A percentile compares a stretch with the other conserved stretches of the same genome.
These are phyloP conservation scores for Corydoras sp. DNA, from an alignment of 2,113 vertebrate genomes.

Conservation along the genomic window DNA sequence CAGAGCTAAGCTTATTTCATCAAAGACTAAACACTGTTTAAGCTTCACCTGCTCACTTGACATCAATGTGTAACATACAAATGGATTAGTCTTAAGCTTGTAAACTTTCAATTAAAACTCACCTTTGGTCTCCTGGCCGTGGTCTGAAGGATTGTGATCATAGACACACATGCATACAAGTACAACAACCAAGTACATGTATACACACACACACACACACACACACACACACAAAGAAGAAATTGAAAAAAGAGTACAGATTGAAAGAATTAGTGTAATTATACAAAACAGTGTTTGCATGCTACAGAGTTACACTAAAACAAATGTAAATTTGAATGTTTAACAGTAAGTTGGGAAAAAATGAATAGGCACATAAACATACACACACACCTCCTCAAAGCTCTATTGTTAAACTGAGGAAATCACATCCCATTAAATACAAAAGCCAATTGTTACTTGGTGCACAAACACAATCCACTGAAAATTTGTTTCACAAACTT, in stretches of 20 bases:
- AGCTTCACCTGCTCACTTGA: background rate
- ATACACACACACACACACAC: constrained; percentile 46
- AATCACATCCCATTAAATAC: constrained; percentile 18
- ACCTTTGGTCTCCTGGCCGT: constrained; percentile 86
- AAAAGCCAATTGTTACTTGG: constrained; percentile 20
- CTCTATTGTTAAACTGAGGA: constrained; percentile 46
- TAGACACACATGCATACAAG: constrained; percentile 41
- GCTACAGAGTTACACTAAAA: background rate
- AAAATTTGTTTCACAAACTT: too few relatives aligned
- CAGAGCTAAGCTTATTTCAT: background rate
- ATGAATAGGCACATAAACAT: constrained; percentile 12
- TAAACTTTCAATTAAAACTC: constrained; percentile 55
- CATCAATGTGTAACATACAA: constrained; percentile 14
- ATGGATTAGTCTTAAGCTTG: constrained; percentile 20
- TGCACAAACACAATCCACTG: constrained; percentile 1
- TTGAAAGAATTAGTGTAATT: constrained; percentile 52
- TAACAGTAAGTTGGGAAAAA: too few relatives aligned
- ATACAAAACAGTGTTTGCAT: constrained; percentile 21
- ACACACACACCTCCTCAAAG: constrained; percentile 29
- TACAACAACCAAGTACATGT: constrained; percentile 31
- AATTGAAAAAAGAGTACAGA: constrained; percentile 51
- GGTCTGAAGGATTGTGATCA: constrained; percentile 71
- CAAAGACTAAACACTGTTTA: background rate
- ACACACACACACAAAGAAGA: constrained; percentile 37
- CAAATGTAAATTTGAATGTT: too few relatives aligned